A percentile compares a stretch with the other conserved stretches of the same genome.
Evolutionary conservation across 2,113 vertebrate species (phyloP).

Genomic region (Acrocephalus kingi): DNA sequence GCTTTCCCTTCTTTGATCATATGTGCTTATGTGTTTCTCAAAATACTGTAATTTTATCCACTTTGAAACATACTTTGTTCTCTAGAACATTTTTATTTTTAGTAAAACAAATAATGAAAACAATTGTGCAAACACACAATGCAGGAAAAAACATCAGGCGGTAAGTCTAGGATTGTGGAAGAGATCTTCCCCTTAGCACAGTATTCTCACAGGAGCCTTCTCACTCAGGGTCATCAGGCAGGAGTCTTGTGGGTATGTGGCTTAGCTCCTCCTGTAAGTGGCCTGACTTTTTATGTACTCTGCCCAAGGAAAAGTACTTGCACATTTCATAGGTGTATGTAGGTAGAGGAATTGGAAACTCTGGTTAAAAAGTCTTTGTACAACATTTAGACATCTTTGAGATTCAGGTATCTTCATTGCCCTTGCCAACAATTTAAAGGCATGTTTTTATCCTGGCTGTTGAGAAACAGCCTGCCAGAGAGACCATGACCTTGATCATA

Average conservation of each 20-base stretch:
- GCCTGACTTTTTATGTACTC: background rate
- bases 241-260: background rate
- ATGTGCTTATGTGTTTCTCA: background rate
- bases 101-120: background rate
- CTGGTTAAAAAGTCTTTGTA: background rate
- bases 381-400: background rate
- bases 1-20: background rate
- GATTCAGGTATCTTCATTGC: background rate
- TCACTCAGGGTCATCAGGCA: background rate
- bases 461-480: background rate
- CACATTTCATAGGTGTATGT: background rate
- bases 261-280: background rate
- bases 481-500: background rate
- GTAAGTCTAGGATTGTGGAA: background rate
- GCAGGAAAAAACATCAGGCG: background rate
- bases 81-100: background rate
- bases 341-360: background rate
- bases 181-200: background rate
- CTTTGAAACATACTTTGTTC: background rate
- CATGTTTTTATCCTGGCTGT: background rate
- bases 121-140: background rate
- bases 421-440: background rate
- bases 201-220: background rate
- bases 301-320: background rate
- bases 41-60: background rate